Percentiles rank a stretch among this genome's conserved stretches.
These are phyloP conservation scores for Rhimphoctona megacephalus DNA, from an alignment of 2,888 invertebrate species.

Conservation along the genomic window DNA sequence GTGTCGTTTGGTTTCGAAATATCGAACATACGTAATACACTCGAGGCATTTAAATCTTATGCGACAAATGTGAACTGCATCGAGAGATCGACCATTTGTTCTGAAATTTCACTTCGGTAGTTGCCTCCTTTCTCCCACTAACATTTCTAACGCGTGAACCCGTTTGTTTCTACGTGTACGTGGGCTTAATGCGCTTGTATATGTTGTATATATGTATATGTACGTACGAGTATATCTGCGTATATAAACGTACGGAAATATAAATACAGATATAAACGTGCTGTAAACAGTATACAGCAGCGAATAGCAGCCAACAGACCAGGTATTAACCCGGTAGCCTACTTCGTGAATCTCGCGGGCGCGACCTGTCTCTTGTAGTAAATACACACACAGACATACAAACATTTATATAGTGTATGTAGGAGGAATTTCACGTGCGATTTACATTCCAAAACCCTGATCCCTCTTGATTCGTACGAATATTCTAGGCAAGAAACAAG, in stretches of 20 bases:
- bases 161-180: conserved; percentile 3
- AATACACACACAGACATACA: neutral
- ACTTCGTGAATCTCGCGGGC: conserved; percentile 76
- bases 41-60: neutral
- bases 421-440: conserved; percentile 1
- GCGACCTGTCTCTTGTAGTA: conserved; percentile 45
- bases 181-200: neutral
- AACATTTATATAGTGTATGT: neutral
- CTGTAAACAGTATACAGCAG: conserved; percentile 18
- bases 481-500: neutral
- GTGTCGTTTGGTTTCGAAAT: neutral
- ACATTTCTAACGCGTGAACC: conserved; percentile 41
- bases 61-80: neutral
- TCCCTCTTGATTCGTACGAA: neutral
- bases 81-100: conserved; percentile 25
- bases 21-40: neutral
- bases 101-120: conserved; percentile 50
- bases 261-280: neutral
- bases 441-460: neutral
- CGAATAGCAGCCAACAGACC: conserved; percentile 45
- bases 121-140: conserved; percentile 56
- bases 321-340: conserved; percentile 83
- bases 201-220: neutral
- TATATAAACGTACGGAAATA: neutral
- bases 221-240: neutral